A percentile compares a stretch with the other conserved stretches of the same genome.
Evolutionary conservation across 1,140 invertebrate species (phyloP).

Genomic region (Teleopsis dalmanni): DNA sequence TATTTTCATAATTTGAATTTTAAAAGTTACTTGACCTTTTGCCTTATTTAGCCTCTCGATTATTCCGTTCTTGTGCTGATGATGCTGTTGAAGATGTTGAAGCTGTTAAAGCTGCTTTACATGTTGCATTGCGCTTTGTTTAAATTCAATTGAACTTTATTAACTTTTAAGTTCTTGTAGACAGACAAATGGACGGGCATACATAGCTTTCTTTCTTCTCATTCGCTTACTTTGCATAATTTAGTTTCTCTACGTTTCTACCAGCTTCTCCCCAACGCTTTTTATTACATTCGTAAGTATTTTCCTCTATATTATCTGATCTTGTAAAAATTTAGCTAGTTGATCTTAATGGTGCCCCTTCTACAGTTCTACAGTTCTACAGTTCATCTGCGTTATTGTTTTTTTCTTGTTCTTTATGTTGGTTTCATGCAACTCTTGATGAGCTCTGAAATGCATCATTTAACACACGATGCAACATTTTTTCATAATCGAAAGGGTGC

Average conservation of each 20-base stretch:
- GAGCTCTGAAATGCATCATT: too few relatives aligned
- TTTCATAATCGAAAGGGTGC: too few relatives aligned
- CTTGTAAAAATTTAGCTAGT: too few relatives aligned
- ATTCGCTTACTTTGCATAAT: not conserved
- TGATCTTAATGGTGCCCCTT: too few relatives aligned
- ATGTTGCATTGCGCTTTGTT: not conserved
- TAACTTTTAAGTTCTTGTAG: not conserved
- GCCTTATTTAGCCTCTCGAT: conserved; percentile 1
- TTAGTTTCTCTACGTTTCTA: not conserved
- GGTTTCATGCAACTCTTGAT: not conserved
- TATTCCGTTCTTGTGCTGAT: too few relatives aligned
- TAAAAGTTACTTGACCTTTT: conserved; percentile 7
- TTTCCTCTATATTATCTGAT: too few relatives aligned
- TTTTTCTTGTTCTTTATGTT: conserved; percentile 3
- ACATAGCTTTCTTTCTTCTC: not conserved
- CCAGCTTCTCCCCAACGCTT: too few relatives aligned
- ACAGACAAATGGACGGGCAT: not conserved
- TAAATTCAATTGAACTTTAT: conserved; percentile 8
- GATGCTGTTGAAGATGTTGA: too few relatives aligned
- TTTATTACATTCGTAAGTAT: too few relatives aligned
- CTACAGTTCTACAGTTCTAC: too few relatives aligned
- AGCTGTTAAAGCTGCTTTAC: too few relatives aligned
- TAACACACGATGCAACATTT: too few relatives aligned
- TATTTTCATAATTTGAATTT: not conserved
- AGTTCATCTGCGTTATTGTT: not conserved